A percentile compares a stretch with the other conserved stretches of the same genome.
phyloP scores from a whole-genome alignment of 2,797 vertebrate genomes.

The Phoeniculus purpureus region DNA sequence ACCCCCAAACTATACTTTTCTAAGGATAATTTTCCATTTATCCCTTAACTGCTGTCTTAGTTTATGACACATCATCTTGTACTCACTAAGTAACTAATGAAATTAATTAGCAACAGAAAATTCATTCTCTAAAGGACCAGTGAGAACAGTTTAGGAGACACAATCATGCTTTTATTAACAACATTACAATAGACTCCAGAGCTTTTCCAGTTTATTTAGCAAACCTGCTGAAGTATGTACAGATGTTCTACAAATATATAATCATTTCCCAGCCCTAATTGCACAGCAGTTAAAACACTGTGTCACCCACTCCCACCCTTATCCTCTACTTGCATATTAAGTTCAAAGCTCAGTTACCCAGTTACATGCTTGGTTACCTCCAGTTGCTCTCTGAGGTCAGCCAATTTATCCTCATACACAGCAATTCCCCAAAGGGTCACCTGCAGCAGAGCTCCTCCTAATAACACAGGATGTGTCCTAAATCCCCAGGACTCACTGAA shows the following conservation, averaged over 20 bases:
- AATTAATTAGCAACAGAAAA: background rate
- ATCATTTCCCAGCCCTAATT: background rate
- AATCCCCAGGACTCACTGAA: constrained; percentile 89
- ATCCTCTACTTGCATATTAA: constrained; percentile 35
- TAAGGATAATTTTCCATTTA: background rate
- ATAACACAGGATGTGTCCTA: constrained; percentile 86
- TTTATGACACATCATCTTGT: background rate
- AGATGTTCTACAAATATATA: background rate
- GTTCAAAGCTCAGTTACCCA: constrained; percentile 51
- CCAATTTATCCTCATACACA: constrained; percentile 81
- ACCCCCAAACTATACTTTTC: background rate
- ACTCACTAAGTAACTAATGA: background rate
- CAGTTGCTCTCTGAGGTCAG: constrained; percentile 78
- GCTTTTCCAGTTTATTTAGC: background rate
- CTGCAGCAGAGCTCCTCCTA: constrained; percentile 88
- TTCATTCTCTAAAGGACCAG: background rate
- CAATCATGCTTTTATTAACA: background rate
- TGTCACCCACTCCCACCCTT: background rate
- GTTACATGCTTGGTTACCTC: constrained; percentile 80
- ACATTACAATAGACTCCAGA: background rate
- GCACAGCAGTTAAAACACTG: constrained; percentile 34
- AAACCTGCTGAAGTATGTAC: background rate
- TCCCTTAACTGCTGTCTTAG: background rate
- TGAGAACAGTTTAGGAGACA: background rate
- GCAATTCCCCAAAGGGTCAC: constrained; percentile 87